Conservation (phyloP, 2,888 invertebrate genomes). For the Dione vanillae region DNA sequence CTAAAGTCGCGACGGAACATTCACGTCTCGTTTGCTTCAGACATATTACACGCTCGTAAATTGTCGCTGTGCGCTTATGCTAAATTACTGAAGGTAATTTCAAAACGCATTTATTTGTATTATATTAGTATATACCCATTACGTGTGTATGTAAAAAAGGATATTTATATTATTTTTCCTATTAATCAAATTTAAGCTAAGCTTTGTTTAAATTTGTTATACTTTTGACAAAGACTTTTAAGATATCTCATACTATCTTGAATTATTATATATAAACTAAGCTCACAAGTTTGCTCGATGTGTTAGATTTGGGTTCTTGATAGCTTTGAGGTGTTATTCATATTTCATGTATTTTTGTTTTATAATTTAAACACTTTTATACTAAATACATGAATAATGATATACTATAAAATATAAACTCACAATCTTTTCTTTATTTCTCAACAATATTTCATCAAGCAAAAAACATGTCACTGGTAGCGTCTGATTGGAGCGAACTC, state of each 20-base stretch:
- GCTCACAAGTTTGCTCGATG: conserved; percentile 2
- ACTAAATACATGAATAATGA: too few relatives aligned
- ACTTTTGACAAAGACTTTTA: neutral
- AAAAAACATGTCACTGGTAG: neutral
- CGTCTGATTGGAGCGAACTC: conserved; percentile 2
- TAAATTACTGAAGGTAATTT: conserved; percentile 20
- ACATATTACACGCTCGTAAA: conserved; percentile 77
- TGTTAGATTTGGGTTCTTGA: neutral
- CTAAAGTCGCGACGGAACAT: conserved; percentile 65
- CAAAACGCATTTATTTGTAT: conserved; percentile 13
- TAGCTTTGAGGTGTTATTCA: neutral
- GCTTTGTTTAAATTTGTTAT: conserved; percentile 3
- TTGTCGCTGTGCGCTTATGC: conserved; percentile 55
- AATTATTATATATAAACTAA: neutral
- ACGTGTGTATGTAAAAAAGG: neutral
- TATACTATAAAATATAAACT: too few relatives aligned
- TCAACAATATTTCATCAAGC: neutral
- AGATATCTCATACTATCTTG: neutral
- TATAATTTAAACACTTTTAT: too few relatives aligned
- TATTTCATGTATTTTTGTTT: too few relatives aligned
- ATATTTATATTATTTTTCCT: neutral
- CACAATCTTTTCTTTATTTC: too few relatives aligned
- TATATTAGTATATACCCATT: too few relatives aligned
- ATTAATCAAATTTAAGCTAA: too few relatives aligned
- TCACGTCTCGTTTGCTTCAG: conserved; percentile 67